Conservation (phyloP, 2,888 invertebrate species). For the Emmelina monodactyla region DNA sequence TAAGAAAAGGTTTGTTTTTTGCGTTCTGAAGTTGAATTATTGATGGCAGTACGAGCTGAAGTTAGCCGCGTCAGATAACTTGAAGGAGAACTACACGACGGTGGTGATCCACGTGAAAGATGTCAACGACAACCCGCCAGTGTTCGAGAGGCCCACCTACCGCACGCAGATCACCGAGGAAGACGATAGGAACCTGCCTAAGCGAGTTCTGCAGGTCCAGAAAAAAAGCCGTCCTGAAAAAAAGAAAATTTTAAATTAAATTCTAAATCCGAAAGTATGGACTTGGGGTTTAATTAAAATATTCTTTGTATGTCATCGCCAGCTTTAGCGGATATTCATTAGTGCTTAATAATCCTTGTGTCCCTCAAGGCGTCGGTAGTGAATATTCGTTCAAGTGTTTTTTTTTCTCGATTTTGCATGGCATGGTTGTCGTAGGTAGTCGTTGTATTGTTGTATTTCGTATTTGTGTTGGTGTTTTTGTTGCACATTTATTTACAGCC, state of each 20-base stretch:
- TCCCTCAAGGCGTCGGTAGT: too few species aligned
- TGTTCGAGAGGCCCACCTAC: conserved; percentile 94
- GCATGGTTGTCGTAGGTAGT: conserved; percentile 43
- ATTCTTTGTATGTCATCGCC: too few species aligned
- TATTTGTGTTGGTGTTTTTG: too few species aligned
- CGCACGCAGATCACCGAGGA: conserved; percentile 96
- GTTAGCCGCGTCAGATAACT: conserved; percentile 93
- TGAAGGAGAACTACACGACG: conserved; percentile 96
- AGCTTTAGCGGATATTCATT: too few species aligned
- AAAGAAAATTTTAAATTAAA: too few species aligned
- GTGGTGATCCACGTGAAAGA: conserved; percentile 97
- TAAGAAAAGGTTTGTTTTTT: conserved; percentile 2
- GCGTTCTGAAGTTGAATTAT: conserved; percentile 23
- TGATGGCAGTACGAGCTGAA: conserved; percentile 85
- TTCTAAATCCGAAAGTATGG: too few species aligned
- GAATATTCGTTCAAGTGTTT: too few species aligned
- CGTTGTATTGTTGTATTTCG: not conserved
- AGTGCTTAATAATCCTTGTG: too few species aligned
- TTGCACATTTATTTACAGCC: too few species aligned
- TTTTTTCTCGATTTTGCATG: too few species aligned
- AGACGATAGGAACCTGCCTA: conserved; percentile 92
- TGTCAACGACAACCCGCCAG: conserved; percentile 97
- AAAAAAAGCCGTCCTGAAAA: too few species aligned
- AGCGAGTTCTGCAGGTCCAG: conserved; percentile 87
- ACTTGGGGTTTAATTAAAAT: too few species aligned